Conservation (phyloP, 2,888 invertebrate species). For the Pterostichus madidus region DNA sequence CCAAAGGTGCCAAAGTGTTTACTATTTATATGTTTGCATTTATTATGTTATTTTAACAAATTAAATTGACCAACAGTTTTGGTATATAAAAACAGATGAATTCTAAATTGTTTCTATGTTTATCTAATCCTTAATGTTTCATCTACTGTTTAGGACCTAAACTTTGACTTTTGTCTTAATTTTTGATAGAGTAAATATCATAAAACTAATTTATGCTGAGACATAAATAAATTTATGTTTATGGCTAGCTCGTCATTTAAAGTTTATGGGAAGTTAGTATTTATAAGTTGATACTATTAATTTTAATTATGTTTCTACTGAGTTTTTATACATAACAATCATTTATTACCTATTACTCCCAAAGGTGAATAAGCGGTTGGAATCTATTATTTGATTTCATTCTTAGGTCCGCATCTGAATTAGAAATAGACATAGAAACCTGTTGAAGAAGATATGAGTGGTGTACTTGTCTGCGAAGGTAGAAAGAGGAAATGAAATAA, state of each 20-base stretch:
- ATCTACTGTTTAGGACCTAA: not conserved
- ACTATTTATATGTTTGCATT: no score
- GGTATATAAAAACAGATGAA: no score
- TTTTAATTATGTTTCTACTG: conserved; percentile 48
- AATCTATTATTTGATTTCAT: not conserved
- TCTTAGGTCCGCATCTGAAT: no score
- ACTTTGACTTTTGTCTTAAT: not conserved
- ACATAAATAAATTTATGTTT: conserved; percentile 51
- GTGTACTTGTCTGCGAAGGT: no score
- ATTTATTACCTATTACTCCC: conserved; percentile 7
- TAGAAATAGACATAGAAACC: no score
- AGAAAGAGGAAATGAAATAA: no score
- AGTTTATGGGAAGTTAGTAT: conserved; percentile 43
- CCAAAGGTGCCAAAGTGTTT: no score
- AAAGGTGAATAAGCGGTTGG: conserved; percentile 1
- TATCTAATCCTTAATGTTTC: no score
- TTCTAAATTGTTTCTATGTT: no score
- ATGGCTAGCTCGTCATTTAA: conserved; percentile 37
- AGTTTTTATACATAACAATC: conserved; percentile 33
- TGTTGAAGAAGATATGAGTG: no score
- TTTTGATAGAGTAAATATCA: conserved; percentile 49
- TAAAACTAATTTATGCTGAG: conserved; percentile 39
- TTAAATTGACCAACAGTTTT: no score
- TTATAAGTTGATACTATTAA: conserved; percentile 48
- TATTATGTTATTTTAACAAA: no score